These are phyloP conservation scores for Shinisaurus crocodilurus DNA, from an alignment of 2,113 vertebrate genomes.

Conservation along the genomic window DNA sequence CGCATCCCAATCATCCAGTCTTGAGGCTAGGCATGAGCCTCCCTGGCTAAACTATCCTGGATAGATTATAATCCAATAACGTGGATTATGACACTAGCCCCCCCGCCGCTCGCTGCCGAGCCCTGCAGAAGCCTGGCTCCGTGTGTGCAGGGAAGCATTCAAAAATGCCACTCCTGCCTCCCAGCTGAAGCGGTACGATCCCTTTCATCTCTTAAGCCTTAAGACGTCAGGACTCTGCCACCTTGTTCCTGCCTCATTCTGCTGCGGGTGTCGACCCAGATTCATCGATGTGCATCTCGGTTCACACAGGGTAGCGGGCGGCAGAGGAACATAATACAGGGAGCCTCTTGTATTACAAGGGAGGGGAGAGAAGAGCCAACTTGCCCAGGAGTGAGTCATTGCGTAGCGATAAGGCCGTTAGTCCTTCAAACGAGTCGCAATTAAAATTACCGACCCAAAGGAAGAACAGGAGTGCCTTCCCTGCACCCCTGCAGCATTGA, in stretches of 20 bases:
- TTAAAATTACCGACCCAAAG: background rate
- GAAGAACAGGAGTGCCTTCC: background rate
- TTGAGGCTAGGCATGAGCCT: too few relatives aligned
- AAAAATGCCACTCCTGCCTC: too few relatives aligned
- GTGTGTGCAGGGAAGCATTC: too few relatives aligned
- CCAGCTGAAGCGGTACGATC: background rate
- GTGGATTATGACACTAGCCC: too few relatives aligned
- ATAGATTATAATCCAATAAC: too few relatives aligned
- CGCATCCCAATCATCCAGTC: too few relatives aligned
- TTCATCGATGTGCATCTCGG: background rate
- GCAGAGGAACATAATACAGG: background rate
- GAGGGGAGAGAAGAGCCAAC: background rate
- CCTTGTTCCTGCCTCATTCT: background rate
- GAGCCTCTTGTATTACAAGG: background rate
- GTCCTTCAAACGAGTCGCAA: too few relatives aligned
- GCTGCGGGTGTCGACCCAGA: background rate
- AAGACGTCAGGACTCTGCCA: background rate
- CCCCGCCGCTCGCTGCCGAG: too few relatives aligned
- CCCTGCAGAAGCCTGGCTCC: too few relatives aligned
- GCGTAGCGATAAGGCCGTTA: background rate
- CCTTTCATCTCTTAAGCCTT: too few relatives aligned
- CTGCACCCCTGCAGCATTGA: background rate
- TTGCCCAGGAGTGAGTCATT: background rate
- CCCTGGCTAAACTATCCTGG: too few relatives aligned
- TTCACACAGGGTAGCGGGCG: background rate